Evolutionary conservation across 2,797 vertebrate genomes (phyloP), one percentile per base, ranked within the genome.

Genomic region (Xiphorhynchus erythropygius): DNA sequence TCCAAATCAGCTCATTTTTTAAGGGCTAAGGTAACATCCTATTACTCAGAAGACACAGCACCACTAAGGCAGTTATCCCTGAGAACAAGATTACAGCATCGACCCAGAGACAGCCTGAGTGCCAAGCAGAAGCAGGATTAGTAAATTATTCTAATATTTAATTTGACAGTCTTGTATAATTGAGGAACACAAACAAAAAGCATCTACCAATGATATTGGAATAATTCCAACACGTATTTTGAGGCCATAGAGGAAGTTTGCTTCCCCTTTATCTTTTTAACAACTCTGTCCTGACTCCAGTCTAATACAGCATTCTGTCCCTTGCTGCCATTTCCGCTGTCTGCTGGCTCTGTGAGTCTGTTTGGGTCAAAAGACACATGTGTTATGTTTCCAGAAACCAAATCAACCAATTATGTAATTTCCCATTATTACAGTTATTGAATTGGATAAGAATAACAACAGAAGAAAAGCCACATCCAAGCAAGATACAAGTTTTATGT

Each of bases 351-450:
- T 87, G 60, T 64, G 47, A 81, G 70, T 84, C 84, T 92, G 73
- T 79, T 93, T 71, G 67, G 69, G 84, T 88, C 42, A 84, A 90
- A 95, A 92, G 44, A 56, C 33, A 75, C 25, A 39, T 74, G 24
- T 71, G 39, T 76, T 84, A 55, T 87, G 24, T 71, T 91, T 94
- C 82, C 92, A 91, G 94, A 95, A 96, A 81, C 65, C 35, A 6
- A 69, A 87, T 94, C 62, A 96, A 78, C 62, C n/a, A 73, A 92
- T 95, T 94, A 97, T 85, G 79, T 86, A 13, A 95, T 96, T 97
- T 96, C 79, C 67, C 39, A 94, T 94, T 94, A 80, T 86, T 94
- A 88, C 10, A 63, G 55, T 86, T 87, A 79, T 86, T 92, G 82
- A 95, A 90, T 70, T 73, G 44, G 24, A 59, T 78, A 94, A 83